Conservation (phyloP, 1,140 invertebrate genomes). For the Papilio polyxenes region DNA sequence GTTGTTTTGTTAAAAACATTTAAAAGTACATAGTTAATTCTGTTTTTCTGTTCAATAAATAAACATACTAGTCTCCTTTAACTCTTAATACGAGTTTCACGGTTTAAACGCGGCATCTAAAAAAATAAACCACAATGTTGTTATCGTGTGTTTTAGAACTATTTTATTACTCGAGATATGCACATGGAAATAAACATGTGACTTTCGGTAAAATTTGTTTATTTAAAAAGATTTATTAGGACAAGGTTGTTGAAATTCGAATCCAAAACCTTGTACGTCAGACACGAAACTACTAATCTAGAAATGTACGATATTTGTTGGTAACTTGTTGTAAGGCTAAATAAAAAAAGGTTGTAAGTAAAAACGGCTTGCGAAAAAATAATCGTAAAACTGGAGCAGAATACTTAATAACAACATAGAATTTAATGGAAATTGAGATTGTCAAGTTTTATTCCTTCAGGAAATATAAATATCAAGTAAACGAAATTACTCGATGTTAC, state of each 20-base stretch:
- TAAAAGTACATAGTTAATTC: not conserved
- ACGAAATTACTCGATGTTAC: not conserved
- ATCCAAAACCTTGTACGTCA: not conserved
- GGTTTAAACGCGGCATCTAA: not conserved
- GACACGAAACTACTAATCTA: not conserved
- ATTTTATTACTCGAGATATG: not conserved
- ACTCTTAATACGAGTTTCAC: not conserved
- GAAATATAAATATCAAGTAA: not conserved
- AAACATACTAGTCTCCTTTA: not conserved
- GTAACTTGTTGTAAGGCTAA: not conserved
- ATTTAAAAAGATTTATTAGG: not conserved
- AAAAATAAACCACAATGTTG: not conserved
- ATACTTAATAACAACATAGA: conserved; percentile 7
- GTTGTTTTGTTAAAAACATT: not conserved
- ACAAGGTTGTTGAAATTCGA: not conserved
- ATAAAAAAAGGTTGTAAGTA: not conserved
- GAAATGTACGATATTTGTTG: not conserved
- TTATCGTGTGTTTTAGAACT: not conserved
- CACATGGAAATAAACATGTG: not conserved
- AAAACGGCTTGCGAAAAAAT: not conserved
- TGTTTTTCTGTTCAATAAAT: not conserved
- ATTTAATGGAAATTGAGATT: not conserved
- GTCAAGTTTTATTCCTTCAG: conserved; percentile 11
- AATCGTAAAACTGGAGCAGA: not conserved
- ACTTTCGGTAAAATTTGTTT: not conserved